phyloP scores from a whole-genome alignment of 2,797 vertebrate species.

The Phalanger gymnotis region DNA sequence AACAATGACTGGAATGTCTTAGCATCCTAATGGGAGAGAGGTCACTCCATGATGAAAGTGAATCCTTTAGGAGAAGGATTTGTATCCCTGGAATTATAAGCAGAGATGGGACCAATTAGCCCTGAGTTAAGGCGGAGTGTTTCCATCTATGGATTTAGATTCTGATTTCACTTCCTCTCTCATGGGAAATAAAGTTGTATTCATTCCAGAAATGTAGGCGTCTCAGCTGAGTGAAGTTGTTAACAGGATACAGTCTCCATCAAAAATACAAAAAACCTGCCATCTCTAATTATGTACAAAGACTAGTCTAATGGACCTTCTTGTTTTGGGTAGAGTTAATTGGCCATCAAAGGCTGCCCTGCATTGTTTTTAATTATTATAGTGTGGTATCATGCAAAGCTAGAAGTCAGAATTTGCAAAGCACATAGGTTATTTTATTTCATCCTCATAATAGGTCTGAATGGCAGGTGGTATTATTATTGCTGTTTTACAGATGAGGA shows the following conservation, averaged over 20 bases:
- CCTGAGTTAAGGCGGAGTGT: not conserved
- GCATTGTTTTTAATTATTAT: constrained; percentile 48
- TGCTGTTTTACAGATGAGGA: not conserved
- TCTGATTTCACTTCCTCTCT: not conserved
- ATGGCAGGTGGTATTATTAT: not conserved
- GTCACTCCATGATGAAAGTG: not conserved
- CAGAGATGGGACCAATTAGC: not conserved
- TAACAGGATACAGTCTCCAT: constrained; percentile 21
- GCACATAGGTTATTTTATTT: not conserved
- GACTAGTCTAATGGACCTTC: constrained; percentile 56
- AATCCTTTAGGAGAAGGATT: not conserved
- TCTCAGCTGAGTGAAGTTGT: constrained; percentile 52
- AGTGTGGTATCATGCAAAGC: not conserved
- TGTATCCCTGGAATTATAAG: not conserved
- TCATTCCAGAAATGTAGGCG: constrained; percentile 52
- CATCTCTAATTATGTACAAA: constrained; percentile 66
- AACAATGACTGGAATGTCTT: constrained; percentile 7
- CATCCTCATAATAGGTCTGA: not conserved
- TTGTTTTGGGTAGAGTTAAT: constrained; percentile 57
- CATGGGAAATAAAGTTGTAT: constrained; percentile 11
- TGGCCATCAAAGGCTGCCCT: constrained; percentile 50
- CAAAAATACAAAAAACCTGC: constrained; percentile 44
- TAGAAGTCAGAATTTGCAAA: not conserved
- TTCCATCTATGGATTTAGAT: constrained; percentile 32
- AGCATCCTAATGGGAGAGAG: not conserved